Evolutionary conservation across 2,888 invertebrate genomes (phyloP).

Genomic region (Silvanus unidentatus): DNA sequence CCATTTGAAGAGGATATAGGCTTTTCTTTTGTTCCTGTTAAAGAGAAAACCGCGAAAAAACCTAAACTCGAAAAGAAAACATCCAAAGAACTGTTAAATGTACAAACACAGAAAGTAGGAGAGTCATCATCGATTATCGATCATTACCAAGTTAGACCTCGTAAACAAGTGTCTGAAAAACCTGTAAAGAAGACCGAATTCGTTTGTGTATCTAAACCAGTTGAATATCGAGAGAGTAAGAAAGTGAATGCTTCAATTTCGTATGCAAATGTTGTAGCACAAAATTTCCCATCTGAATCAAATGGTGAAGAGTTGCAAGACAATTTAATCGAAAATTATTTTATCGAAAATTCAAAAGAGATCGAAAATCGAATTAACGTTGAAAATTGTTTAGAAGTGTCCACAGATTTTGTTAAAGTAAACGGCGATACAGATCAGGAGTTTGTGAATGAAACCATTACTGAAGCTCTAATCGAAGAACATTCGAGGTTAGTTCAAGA

Average conservation of each 20-base stretch:
- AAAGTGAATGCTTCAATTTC: slow-evolving; percentile 28
- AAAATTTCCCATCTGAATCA: slow-evolving; percentile 3
- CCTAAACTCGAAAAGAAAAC: slow-evolving; percentile 16
- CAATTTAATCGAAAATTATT: slow-evolving; percentile 2
- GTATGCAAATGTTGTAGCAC: slow-evolving; percentile 28
- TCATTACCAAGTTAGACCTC: slow-evolving; percentile 14
- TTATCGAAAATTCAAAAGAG: neutral
- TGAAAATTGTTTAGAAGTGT: too few species aligned
- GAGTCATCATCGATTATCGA: slow-evolving; percentile 24
- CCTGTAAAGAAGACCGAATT: too few species aligned
- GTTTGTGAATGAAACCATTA: too few species aligned
- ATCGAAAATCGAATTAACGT: too few species aligned
- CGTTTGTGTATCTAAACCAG: neutral
- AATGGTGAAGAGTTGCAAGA: slow-evolving; percentile 7
- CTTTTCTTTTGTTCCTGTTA: slow-evolving; percentile 27
- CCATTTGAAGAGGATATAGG: slow-evolving; percentile 15
- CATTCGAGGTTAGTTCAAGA: too few species aligned
- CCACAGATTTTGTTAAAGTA: too few species aligned
- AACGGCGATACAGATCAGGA: too few species aligned
- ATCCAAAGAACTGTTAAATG: slow-evolving; percentile 15
- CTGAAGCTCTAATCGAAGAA: too few species aligned
- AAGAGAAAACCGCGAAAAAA: slow-evolving; percentile 22
- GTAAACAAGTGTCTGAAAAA: slow-evolving; percentile 1
- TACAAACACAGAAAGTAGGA: neutral
- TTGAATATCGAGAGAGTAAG: slow-evolving; percentile 27